These are phyloP conservation scores for Poecile montanus DNA, from an alignment of 2,797 vertebrate species.

Conservation along the genomic window DNA sequence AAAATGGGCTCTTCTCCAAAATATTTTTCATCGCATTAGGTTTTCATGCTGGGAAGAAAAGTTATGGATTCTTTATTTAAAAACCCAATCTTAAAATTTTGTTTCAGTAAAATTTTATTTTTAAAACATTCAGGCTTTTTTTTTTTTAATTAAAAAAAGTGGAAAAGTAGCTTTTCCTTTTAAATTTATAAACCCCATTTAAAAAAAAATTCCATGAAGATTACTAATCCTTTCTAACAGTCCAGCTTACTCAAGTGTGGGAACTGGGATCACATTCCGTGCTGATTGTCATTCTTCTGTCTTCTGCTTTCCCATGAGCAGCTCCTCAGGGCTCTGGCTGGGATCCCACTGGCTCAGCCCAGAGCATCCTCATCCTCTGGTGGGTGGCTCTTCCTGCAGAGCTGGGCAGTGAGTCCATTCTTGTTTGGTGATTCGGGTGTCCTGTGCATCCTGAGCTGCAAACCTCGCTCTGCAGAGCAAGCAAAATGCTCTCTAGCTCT, in stretches of 20 bases:
- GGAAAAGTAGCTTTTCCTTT: not conserved
- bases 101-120: not conserved
- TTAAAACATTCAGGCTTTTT: not conserved
- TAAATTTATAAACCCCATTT: not conserved
- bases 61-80: not conserved
- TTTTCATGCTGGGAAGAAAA: not conserved
- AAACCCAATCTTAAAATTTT: not conserved
- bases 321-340: not conserved
- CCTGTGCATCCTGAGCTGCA: not conserved
- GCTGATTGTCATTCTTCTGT: not conserved
- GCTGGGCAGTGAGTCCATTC: not conserved
- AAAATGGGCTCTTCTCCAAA: not conserved
- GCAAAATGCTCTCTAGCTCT: not conserved
- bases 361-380: not conserved
- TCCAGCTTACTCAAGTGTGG: not conserved
- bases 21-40: not conserved
- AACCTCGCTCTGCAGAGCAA: not conserved
- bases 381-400: not conserved
- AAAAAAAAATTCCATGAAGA: not conserved
- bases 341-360: not conserved
- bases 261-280: not conserved
- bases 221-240: not conserved
- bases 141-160: not conserved
- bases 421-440: not conserved
- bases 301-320: not conserved